A percentile compares a stretch with the other conserved stretches of the same genome.
Conservation (phyloP, 2,888 invertebrate species). For the Dolichopus griseipennis region DNA sequence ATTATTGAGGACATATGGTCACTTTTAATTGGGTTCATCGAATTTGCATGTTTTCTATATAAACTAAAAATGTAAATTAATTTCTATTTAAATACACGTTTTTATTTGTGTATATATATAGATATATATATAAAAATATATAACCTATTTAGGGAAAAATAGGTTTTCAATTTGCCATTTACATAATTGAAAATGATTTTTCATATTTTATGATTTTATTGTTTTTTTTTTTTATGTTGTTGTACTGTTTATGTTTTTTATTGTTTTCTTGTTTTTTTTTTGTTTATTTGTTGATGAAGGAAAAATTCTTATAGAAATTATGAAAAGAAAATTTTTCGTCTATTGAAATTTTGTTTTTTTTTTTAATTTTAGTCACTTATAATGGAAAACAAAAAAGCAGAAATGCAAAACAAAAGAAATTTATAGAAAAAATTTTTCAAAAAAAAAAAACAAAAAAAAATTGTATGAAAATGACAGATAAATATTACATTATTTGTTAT, state of each 20-base stretch:
- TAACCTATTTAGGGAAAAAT: background rate
- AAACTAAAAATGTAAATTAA: too few species aligned
- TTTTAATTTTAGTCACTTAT: background rate
- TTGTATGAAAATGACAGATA: background rate
- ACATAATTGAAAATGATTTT: constrained; percentile 1
- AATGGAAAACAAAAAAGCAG: background rate
- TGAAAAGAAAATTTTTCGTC: background rate
- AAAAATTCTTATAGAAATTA: background rate
- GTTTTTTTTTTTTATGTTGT: too few species aligned
- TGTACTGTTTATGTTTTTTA: too few species aligned
- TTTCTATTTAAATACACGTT: too few species aligned
- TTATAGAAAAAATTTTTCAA: background rate
- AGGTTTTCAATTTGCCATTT: constrained; percentile 4
- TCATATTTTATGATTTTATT: background rate
- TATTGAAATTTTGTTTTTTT: background rate
- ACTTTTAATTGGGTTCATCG: too few species aligned
- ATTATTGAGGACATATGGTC: too few species aligned
- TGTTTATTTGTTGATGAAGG: background rate
- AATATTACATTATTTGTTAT: background rate
- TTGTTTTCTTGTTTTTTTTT: background rate
- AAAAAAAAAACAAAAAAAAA: background rate
- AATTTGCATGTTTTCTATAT: too few species aligned
- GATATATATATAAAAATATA: too few species aligned
- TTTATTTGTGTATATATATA: too few species aligned
- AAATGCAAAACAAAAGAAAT: background rate